These are phyloP conservation scores for Folsomia candida DNA, from an alignment of 2,888 invertebrate genomes.

Conservation along the genomic window DNA sequence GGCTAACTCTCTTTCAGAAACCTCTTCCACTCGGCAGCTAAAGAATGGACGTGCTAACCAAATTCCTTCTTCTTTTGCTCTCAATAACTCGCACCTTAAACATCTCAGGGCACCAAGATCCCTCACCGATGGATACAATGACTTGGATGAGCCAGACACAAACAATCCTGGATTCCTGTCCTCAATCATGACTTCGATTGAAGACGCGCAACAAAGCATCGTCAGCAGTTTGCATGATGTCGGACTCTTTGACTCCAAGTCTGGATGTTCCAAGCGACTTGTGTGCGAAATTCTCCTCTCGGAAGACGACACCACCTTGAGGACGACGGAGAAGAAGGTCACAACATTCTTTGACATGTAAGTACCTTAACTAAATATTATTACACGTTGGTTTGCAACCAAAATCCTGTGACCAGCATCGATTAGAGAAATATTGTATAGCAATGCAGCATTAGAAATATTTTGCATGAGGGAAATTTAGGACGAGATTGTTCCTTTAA, in stretches of 20 bases:
- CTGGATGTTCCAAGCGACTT: constrained; percentile 72
- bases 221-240: constrained; percentile 53
- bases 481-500: no score
- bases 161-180: constrained; percentile 46
- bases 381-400: no score
- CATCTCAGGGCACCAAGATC: constrained; percentile 30
- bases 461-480: no score
- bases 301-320: constrained; percentile 67
- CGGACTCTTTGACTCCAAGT: constrained; percentile 36
- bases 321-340: constrained; percentile 79
- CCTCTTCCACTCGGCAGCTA: constrained; percentile 33
- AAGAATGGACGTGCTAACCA: constrained; percentile 36
- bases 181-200: constrained; percentile 47
- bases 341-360: constrained; percentile 69
- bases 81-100: constrained; percentile 29
- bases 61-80: constrained; percentile 26
- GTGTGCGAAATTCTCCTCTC: constrained; percentile 73
- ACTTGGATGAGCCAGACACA: constrained; percentile 27
- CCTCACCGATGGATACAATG: constrained; percentile 25
- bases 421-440: no score
- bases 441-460: no score
- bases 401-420: no score
- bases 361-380: no score
- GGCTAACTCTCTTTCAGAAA: constrained; percentile 49
- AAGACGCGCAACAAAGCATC: constrained; percentile 53